Percentiles rank a stretch among this genome's conserved stretches.
These are phyloP conservation scores for Anableps anableps DNA, from an alignment of 2,797 vertebrate species.

Conservation along the genomic window DNA sequence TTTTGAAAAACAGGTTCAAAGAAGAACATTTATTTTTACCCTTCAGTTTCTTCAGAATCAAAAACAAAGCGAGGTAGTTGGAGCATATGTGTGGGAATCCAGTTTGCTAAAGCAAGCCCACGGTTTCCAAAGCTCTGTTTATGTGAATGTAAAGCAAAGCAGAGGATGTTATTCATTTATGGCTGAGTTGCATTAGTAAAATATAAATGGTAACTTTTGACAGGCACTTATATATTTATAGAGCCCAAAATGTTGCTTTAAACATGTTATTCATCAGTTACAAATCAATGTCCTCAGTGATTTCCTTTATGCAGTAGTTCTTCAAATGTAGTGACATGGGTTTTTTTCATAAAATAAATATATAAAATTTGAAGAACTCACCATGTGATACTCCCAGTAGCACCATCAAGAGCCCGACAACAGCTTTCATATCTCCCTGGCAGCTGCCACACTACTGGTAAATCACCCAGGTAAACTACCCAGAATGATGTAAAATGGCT, in stretches of 20 bases:
- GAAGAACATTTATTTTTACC: neutral
- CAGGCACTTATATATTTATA: neutral
- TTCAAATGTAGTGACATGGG: neutral
- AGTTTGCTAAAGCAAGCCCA: neutral
- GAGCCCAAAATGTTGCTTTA: neutral
- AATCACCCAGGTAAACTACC: neutral
- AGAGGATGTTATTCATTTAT: neutral
- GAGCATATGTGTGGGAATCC: neutral
- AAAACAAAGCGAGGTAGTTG: neutral
- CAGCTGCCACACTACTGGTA: neutral
- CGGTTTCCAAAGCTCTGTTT: neutral
- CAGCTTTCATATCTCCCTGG: constrained; percentile 22
- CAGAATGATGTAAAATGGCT: neutral
- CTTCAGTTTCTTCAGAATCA: neutral
- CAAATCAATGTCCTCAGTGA: neutral
- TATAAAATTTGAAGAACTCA: constrained; percentile 8
- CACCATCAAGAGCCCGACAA: constrained; percentile 16
- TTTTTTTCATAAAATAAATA: neutral
- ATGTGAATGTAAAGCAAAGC: neutral
- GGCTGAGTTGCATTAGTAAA: neutral
- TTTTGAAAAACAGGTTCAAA: neutral
- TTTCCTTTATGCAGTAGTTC: neutral
- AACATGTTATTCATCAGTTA: neutral
- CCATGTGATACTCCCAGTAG: constrained; percentile 19
- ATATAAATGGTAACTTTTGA: neutral